These are phyloP conservation scores for Tridacna crocea DNA, from an alignment of 2,888 invertebrate genomes.

Conservation along the genomic window DNA sequence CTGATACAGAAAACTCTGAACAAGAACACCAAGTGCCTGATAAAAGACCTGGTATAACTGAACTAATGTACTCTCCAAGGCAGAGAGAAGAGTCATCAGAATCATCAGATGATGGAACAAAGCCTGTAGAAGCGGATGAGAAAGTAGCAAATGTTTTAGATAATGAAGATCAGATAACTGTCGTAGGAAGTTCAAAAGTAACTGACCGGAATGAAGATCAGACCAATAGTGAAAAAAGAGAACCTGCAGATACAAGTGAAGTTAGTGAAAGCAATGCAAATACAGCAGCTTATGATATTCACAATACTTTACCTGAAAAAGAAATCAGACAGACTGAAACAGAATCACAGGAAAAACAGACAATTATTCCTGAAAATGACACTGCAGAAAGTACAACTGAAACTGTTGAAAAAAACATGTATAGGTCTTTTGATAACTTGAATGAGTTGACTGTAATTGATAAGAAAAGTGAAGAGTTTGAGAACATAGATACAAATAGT, in stretches of 20 bases:
- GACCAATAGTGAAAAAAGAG: neutral
- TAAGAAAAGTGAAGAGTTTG: neutral
- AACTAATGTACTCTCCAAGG: slow-evolving; percentile 56
- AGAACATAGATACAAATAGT: neutral
- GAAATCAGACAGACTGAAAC: neutral
- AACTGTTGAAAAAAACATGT: slow-evolving; percentile 9
- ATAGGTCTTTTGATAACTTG: slow-evolving; percentile 24
- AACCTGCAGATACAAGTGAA: neutral
- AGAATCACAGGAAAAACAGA: neutral
- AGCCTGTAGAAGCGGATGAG: slow-evolving; percentile 10
- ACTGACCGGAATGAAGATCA: neutral
- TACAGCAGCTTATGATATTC: neutral
- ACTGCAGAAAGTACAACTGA: neutral
- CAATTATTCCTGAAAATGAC: slow-evolving; percentile 3
- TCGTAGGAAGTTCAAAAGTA: slow-evolving; percentile 16
- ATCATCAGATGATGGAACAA: slow-evolving; percentile 42
- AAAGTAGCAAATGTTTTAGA: slow-evolving; percentile 10
- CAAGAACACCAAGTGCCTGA: slow-evolving; percentile 15
- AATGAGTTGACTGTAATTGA: slow-evolving; percentile 8
- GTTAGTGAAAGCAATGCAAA: neutral
- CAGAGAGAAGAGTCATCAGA: slow-evolving; percentile 47
- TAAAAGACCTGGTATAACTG: slow-evolving; percentile 41
- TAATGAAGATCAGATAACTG: slow-evolving; percentile 22
- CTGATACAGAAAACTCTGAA: neutral
- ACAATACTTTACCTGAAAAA: no score